Conservation (phyloP, 2,113 vertebrate genomes). For the Sminthopsis crassicaudata region DNA sequence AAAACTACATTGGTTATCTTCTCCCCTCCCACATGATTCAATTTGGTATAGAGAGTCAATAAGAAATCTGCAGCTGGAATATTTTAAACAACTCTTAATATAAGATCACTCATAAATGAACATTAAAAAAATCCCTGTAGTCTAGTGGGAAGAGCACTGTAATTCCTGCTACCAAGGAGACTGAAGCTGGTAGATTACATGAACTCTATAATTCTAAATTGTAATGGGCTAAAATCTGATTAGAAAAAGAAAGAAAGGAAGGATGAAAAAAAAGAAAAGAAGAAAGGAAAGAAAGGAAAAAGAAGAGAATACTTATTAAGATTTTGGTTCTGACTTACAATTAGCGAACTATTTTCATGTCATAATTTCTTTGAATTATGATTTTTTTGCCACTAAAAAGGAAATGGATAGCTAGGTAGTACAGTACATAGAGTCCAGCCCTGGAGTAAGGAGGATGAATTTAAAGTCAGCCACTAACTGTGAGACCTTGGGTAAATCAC, state of each 20-base stretch:
- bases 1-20: neutral
- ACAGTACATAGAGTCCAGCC: too few relatives aligned
- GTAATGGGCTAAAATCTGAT: neutral
- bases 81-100: neutral
- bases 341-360: neutral
- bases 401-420: too few relatives aligned
- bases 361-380: too few relatives aligned
- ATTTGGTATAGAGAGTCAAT: neutral
- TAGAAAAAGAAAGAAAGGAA: neutral
- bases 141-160: neutral
- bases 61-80: too few relatives aligned
- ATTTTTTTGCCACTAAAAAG: too few relatives aligned
- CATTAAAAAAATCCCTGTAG: neutral
- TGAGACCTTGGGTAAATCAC: too few relatives aligned
- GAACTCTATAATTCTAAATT: neutral
- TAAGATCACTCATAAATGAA: neutral
- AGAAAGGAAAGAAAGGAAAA: neutral
- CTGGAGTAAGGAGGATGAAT: too few relatives aligned
- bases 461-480: too few relatives aligned
- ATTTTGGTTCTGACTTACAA: neutral
- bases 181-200: neutral
- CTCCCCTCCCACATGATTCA: neutral
- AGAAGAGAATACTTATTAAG: neutral
- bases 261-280: neutral
- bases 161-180: neutral